Base-by-base conservation (phyloP, 1,140 invertebrate species). In the Drosophila murphyi region DNA sequence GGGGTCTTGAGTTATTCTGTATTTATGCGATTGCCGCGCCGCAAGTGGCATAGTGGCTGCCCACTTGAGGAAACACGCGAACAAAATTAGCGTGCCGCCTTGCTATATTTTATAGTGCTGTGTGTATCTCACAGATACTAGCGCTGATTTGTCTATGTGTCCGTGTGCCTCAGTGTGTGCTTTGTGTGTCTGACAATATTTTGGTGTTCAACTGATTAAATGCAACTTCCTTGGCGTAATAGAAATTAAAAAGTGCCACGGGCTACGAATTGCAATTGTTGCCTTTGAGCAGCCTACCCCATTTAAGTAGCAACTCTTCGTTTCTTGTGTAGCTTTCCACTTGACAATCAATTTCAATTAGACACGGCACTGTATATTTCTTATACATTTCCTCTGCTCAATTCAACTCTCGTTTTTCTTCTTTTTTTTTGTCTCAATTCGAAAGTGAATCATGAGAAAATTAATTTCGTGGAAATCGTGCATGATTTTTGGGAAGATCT, bases 31-130 rank as follows among this genome's bases (percentile, higher is more conserved):
- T 89, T 87, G 83, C 83, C 55, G 83, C 85, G 63, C 83, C 80
- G 69, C 80, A 87, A 87, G 85, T 87, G 83, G 83, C 83, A 88
- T 75, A 88, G 83, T 89, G 80, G 67, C 83, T 89, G 83, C 83
- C 85, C 85, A 89, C 85, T 89, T 88, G 80, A 89, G 85, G 85
- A 89, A 88, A 88, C 85, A 88, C 85, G 85, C 85, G 85, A 88
- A 75, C 85, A 68, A 89, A 88, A 88, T 88, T 88, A 88, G 83
- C 85, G 85, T 89, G 85, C 85, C 85, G 83, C 83, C 80, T 82
- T 79, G 78, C 65, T 51, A 82, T 88, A 77, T 77, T 80, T 68
- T 73, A 76, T 43, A 43, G 39, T n/a, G 10, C n/a, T n/a, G 7
- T 10, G 3, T 73, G 79, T 82, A 87, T 82, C 79, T 73, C 56